Evolutionary conservation across 2,888 invertebrate species (phyloP).

Genomic region (Eristalinus aeneus): DNA sequence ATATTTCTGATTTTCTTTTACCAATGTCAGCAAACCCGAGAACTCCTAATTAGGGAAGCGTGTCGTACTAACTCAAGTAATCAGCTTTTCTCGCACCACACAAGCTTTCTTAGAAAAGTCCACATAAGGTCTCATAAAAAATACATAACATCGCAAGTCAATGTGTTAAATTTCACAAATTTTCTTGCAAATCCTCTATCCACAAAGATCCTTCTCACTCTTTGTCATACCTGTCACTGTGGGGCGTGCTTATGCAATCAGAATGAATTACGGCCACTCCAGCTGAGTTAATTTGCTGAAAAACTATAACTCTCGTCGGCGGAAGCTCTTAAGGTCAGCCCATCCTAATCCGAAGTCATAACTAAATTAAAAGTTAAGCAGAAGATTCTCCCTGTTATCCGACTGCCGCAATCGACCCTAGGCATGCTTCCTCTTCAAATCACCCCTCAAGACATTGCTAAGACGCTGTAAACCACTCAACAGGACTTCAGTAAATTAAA

Average conservation of each 20-base stretch:
- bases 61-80: too few relatives aligned
- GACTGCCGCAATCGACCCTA: neutral
- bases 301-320: constrained; percentile 38
- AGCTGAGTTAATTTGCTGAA: constrained; percentile 51
- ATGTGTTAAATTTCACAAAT: neutral
- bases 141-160: neutral
- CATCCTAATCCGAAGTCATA: constrained; percentile 64
- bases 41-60: too few relatives aligned
- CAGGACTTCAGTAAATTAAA: constrained; percentile 63
- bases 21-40: too few relatives aligned
- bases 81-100: too few relatives aligned
- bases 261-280: constrained; percentile 56
- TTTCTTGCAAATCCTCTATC: neutral
- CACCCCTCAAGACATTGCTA: constrained; percentile 41
- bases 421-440: constrained; percentile 15
- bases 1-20: too few relatives aligned
- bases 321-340: constrained; percentile 42
- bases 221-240: neutral
- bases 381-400: constrained; percentile 38
- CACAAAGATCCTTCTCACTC: neutral
- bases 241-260: constrained; percentile 41
- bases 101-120: too few relatives aligned
- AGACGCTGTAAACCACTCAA: constrained; percentile 54
- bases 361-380: constrained; percentile 72
- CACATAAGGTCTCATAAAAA: neutral